Conservation (phyloP, 92 coral and sea anemone species). For the Chrysogorgia sp. region DNA sequence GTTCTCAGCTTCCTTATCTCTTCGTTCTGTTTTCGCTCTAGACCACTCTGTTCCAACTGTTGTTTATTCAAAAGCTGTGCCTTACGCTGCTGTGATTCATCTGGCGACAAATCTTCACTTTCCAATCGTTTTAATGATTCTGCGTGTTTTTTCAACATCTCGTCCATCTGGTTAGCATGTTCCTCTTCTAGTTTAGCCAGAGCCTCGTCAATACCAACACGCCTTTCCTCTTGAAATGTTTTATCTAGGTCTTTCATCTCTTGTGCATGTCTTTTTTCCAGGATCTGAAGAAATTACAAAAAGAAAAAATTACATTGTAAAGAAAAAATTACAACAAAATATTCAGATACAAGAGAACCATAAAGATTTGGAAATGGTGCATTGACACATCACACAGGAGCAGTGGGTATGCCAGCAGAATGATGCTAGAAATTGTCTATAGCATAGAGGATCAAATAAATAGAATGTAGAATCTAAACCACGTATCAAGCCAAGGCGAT, state of each 20-base stretch:
- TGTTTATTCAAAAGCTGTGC: slow-evolving; percentile 92
- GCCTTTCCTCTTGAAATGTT: slow-evolving; percentile 91
- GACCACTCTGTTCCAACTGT: slow-evolving; percentile 84
- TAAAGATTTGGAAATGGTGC: neutral
- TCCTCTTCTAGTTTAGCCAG: slow-evolving; percentile 90
- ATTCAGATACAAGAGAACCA: neutral
- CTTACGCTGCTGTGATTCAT: slow-evolving; percentile 81
- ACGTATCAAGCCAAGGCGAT: too few relatives aligned
- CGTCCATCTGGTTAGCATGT: slow-evolving; percentile 84
- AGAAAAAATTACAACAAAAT: neutral
- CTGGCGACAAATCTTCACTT: slow-evolving; percentile 72
- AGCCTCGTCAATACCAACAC: slow-evolving; percentile 94
- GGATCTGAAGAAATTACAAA: slow-evolving; percentile 57
- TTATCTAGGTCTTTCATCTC: slow-evolving; percentile 86
- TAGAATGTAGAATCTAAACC: too few relatives aligned
- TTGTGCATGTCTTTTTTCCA: slow-evolving; percentile 88
- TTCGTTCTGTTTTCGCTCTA: slow-evolving; percentile 86
- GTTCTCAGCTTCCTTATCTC: slow-evolving; percentile 85
- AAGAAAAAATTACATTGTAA: neutral
- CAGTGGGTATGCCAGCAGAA: too few relatives aligned
- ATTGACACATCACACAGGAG: neutral
- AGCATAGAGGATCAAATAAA: too few relatives aligned
- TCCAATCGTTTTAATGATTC: slow-evolving; percentile 77
- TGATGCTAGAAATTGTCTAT: too few relatives aligned
- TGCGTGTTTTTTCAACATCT: slow-evolving; percentile 71